Evolutionary conservation across 2,888 invertebrate species (phyloP).

Genomic region (Dinocampus coccinellae): DNA sequence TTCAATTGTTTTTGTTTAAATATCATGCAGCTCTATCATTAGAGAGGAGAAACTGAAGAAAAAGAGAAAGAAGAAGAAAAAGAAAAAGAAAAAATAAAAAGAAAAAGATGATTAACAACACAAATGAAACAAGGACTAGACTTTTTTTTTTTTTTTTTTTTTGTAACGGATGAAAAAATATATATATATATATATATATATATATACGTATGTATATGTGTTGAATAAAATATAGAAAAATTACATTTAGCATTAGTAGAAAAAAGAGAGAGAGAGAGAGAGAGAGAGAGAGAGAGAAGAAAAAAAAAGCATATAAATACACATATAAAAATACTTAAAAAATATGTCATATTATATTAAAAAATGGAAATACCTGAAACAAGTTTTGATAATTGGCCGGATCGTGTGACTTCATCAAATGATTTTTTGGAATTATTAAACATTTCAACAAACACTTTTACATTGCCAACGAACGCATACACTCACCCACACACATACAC

Average conservation of each 20-base stretch:
- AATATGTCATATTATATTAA: background rate
- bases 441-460: conserved; percentile 29
- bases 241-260: background rate
- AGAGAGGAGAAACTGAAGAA: no score
- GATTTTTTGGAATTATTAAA: conserved; percentile 20
- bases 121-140: background rate
- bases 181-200: background rate
- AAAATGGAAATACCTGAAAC: conserved; percentile 21
- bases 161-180: background rate
- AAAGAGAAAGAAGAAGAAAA: no score
- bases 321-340: background rate
- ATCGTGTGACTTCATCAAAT: conserved; percentile 21
- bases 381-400: conserved; percentile 20
- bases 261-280: no score
- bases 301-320: background rate
- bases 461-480: conserved; percentile 6
- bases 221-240: background rate
- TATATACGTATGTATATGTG: background rate
- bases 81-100: no score
- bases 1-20: no score
- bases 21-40: no score
- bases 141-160: background rate
- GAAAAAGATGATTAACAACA: background rate
- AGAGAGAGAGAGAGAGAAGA: background rate
- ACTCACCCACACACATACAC: background rate